Evolutionary conservation across 53 echinoderm and acorn worm species (phyloP).

Genomic region (Zoroaster sp.): DNA sequence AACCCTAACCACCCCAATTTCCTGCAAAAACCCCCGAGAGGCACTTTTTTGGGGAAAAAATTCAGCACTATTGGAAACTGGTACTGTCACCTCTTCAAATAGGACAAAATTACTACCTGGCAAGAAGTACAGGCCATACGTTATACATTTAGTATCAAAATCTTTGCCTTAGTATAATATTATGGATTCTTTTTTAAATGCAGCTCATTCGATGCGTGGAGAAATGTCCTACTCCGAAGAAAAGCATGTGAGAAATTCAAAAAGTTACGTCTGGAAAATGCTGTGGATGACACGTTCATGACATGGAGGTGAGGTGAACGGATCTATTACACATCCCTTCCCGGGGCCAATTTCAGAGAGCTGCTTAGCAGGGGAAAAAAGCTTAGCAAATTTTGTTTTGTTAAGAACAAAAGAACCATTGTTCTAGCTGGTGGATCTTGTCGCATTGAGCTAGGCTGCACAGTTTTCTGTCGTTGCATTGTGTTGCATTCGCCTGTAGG

Average conservation of each 20-base stretch:
- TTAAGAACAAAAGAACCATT: too few relatives aligned
- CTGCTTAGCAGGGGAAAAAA: background rate
- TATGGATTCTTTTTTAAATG: background rate
- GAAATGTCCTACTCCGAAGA: background rate
- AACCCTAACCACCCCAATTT: too few relatives aligned
- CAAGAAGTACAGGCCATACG: too few relatives aligned
- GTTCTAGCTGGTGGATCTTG: too few relatives aligned
- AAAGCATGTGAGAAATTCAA: background rate
- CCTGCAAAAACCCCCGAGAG: background rate
- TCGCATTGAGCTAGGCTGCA: too few relatives aligned
- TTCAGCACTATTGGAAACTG: too few relatives aligned
- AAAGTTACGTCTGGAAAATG: background rate
- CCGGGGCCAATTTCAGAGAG: too few relatives aligned
- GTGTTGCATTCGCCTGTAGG: too few relatives aligned
- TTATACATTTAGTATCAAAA: background rate
- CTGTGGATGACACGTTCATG: background rate
- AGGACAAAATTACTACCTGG: too few relatives aligned
- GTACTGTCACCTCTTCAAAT: too few relatives aligned
- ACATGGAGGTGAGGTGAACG: conserved; percentile 47
- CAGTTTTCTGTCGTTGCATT: too few relatives aligned
- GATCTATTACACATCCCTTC: background rate
- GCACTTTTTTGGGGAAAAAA: background rate
- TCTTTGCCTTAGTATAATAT: background rate
- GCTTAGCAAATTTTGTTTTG: too few relatives aligned
- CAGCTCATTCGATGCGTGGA: conserved; percentile 45